phyloP scores from a whole-genome alignment of 30 jellyfish, hydroid and myxozoan species.

The Turritopsis dohrnii region DNA sequence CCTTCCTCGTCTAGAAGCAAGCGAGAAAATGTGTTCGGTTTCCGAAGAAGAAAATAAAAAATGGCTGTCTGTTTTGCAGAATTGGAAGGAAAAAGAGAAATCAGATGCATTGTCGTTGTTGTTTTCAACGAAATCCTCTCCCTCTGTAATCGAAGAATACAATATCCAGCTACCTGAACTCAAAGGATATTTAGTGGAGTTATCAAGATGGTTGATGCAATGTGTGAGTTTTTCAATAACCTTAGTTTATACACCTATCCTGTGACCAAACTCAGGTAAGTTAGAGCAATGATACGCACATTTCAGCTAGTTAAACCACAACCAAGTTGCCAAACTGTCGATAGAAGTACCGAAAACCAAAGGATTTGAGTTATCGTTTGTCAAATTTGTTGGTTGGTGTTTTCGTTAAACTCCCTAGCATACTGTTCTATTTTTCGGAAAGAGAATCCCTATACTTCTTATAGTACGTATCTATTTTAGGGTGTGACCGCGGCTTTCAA shows the following conservation, averaged over 20 bases:
- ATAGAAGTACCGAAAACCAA: not conserved
- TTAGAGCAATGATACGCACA: too few species aligned
- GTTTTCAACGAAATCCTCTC: not conserved
- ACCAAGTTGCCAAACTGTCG: too few species aligned
- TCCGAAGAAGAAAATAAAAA: constrained; percentile 8
- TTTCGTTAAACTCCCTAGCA: not conserved
- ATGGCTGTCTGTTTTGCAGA: constrained; percentile 6
- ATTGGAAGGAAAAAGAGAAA: constrained; percentile 9
- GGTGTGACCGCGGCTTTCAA: not conserved
- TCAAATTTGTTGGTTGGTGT: not conserved
- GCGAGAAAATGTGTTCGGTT: not conserved
- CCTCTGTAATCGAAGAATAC: not conserved
- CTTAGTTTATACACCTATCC: too few species aligned
- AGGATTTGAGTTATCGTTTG: not conserved
- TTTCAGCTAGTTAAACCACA: too few species aligned
- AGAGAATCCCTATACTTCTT: not conserved
- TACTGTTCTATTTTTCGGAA: not conserved
- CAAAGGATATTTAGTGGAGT: not conserved
- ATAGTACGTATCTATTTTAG: not conserved
- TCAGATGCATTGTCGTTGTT: not conserved
- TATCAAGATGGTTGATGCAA: not conserved
- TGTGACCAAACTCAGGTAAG: too few species aligned
- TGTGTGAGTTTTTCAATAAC: too few species aligned
- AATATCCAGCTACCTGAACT: not conserved
- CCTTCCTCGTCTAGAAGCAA: not conserved